Evolutionary conservation across 1,140 invertebrate genomes (phyloP).

Genomic region (Trichogramma pretiosum): DNA sequence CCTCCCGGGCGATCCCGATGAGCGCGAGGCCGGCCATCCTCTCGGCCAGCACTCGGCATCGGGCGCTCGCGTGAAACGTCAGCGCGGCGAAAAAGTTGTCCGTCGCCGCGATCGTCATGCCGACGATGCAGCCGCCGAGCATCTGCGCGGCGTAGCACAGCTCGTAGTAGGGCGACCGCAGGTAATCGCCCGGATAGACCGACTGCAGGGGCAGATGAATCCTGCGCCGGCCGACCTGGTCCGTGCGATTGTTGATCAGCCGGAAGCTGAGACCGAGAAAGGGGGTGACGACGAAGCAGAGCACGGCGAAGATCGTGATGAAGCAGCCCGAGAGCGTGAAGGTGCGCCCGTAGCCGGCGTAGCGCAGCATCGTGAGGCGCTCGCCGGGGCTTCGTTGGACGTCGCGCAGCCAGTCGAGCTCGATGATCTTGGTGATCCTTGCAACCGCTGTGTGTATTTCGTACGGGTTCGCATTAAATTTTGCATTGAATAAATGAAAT

Average conservation of each 20-base stretch:
- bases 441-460: too few species aligned
- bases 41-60: neutral
- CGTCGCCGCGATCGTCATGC: neutral
- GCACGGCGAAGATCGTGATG: too few species aligned
- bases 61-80: neutral
- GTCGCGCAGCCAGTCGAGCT: too few species aligned
- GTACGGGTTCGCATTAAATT: too few species aligned
- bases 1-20: too few species aligned
- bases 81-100: neutral
- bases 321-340: too few species aligned
- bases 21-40: too few species aligned
- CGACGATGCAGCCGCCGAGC: neutral
- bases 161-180: neutral
- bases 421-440: too few species aligned
- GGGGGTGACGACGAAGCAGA: neutral
- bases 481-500: too few species aligned
- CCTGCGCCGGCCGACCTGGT: neutral
- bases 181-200: neutral
- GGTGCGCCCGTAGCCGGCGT: too few species aligned
- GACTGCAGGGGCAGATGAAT: neutral
- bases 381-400: too few species aligned
- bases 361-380: too few species aligned
- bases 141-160: neutral
- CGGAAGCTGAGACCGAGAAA: neutral
- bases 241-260: neutral